Conservation (phyloP, 2,797 vertebrate genomes). For the Sebastes oblongus region DNA sequence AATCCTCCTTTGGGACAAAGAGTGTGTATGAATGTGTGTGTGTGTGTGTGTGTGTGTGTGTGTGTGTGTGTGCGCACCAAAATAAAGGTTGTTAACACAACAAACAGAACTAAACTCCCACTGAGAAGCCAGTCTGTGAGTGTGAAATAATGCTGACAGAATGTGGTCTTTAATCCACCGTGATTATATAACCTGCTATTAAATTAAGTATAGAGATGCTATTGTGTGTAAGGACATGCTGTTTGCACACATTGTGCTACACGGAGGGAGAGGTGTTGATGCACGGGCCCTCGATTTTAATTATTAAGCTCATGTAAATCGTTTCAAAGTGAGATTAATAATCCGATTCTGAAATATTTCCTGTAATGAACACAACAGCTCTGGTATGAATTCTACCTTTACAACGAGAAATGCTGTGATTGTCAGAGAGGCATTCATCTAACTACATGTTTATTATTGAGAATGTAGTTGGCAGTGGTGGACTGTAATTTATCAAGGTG, state of each 20-base stretch:
- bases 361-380: neutral
- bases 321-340: neutral
- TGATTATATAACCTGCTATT: constrained; percentile 10
- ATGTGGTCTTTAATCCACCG: constrained; percentile 11
- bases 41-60: too few species aligned
- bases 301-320: neutral
- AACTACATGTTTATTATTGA: neutral
- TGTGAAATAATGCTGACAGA: constrained; percentile 21
- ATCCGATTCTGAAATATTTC: neutral
- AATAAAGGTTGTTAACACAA: constrained; percentile 5
- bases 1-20: constrained; percentile 12
- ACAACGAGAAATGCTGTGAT: neutral
- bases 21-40: constrained; percentile 11
- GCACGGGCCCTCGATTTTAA: neutral
- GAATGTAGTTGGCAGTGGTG: too few species aligned
- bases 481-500: neutral
- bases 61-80: neutral
- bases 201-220: neutral
- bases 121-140: neutral
- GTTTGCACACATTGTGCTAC: neutral
- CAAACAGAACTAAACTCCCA: constrained; percentile 2
- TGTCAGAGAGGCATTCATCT: neutral
- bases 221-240: neutral
- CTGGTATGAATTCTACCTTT: neutral
- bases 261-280: neutral